Percentiles rank a stretch among this genome's conserved stretches.
phyloP scores from a whole-genome alignment of 2,797 vertebrate genomes.

The Karalla daura region DNA sequence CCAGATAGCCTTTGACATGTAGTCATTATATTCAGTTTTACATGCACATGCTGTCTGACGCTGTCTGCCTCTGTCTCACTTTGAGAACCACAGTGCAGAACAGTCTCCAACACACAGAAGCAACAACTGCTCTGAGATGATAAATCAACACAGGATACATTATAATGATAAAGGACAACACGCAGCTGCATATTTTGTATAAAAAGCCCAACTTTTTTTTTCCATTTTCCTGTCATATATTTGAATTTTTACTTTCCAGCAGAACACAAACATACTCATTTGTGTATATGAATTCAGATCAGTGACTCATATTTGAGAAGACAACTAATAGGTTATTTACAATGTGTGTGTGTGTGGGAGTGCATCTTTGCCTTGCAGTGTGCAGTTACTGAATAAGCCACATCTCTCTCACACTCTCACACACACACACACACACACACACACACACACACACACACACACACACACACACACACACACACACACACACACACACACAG shows the following conservation, averaged over 20 bases:
- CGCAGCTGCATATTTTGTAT: too few relatives aligned
- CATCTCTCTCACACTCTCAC: not conserved
- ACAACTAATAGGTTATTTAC: not conserved
- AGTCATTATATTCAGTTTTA: constrained; percentile 9
- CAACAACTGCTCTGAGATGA: too few relatives aligned
- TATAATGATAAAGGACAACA: too few relatives aligned
- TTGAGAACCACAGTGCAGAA: not conserved
- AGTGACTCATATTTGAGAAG: not conserved
- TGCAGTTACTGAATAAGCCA: constrained; percentile 29
- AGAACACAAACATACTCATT: too few relatives aligned
- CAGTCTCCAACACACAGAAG: not conserved
- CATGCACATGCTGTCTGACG: not conserved
- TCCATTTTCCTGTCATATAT: too few relatives aligned
- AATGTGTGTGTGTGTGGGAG: not conserved
- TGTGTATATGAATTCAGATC: too few relatives aligned
- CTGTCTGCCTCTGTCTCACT: not conserved
- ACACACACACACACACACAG: constrained; percentile 20
- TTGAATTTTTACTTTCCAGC: too few relatives aligned
- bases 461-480: constrained; percentile 21
- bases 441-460: constrained; percentile 14
- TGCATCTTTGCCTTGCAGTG: not conserved
- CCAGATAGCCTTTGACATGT: constrained; percentile 33
- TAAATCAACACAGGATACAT: too few relatives aligned
- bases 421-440: constrained; percentile 22
- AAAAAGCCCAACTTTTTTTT: too few relatives aligned